A percentile compares a stretch with the other conserved stretches of the same genome.
These are phyloP conservation scores for Drosophila nikananu DNA, from an alignment of 1,140 invertebrate genomes.

Conservation along the genomic window DNA sequence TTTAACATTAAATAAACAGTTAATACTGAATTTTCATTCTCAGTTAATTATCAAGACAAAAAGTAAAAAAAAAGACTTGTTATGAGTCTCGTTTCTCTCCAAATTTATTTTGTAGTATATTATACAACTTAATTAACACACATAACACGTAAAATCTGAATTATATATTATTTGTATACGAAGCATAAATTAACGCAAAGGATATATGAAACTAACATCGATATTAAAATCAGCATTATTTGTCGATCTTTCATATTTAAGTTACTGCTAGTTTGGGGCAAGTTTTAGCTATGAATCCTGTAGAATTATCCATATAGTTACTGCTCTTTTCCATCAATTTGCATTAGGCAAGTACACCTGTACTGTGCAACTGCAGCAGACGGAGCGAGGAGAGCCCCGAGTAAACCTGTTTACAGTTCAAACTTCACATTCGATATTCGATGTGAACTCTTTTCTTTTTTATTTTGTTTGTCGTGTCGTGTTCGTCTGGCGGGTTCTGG, in stretches of 20 bases:
- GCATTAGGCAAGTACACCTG: slow-evolving; percentile 17
- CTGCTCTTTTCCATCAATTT: not conserved
- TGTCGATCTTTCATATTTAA: too few relatives aligned
- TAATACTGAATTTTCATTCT: too few relatives aligned
- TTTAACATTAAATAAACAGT: not conserved
- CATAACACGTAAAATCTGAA: too few relatives aligned
- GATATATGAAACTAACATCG: too few relatives aligned
- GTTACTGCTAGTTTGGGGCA: not conserved
- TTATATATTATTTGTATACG: too few relatives aligned
- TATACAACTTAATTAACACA: too few relatives aligned
- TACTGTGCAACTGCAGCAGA: slow-evolving; percentile 40
- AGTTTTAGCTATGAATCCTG: not conserved
- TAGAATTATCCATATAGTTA: too few relatives aligned
- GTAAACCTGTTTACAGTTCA: slow-evolving; percentile 54
- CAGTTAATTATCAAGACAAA: too few relatives aligned
- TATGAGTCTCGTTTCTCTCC: too few relatives aligned
- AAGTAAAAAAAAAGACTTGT: too few relatives aligned
- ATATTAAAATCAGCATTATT: not conserved
- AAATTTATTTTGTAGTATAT: too few relatives aligned
- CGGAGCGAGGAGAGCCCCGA: slow-evolving; percentile 31
- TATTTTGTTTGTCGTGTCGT: slow-evolving; percentile 19
- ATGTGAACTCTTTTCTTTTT: slow-evolving; percentile 43
- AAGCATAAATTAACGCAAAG: too few relatives aligned
- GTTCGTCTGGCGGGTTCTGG: slow-evolving; percentile 41
- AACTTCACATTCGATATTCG: slow-evolving; percentile 54